Evolutionary conservation across 2,888 invertebrate genomes (phyloP), one percentile per base, ranked within the genome.

Genomic region (Thalpophila matura): DNA sequence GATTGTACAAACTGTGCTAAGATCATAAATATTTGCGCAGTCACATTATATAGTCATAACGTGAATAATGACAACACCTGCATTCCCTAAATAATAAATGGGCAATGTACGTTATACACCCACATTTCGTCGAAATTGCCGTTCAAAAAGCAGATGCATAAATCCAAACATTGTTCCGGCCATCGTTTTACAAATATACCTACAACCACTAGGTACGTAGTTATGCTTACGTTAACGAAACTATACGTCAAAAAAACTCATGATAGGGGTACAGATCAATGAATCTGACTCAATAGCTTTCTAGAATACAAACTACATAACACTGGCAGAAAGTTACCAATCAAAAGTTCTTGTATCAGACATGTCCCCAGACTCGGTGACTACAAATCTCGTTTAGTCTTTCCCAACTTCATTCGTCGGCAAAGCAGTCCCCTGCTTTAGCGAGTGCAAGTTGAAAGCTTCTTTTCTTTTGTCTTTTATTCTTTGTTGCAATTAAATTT

Each of bases 311-410:
- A 43, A 42, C 31, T 37, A 20, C 9, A 20, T 33, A 51, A 37
- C 49, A 20, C 24, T 35, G 5, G 22, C 37, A 58, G 40, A 73
- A 43, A 58, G 46, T 73, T 58, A 51, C 46, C 59, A 69, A 74
- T 62, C 47, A 69, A 74, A 74, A 74, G 70, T 71, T 61, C 24
- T 64, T 29, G 54, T 60, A 71, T 59, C 68, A 53, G 53, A 42
- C 38, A 40, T 38, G 57, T 65, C 61, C 64, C 68, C 18, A 47
- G 79, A 46, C 59, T 45, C 62, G 0, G 53, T 54, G 54, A 46
- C 54, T 58, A 59, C 73, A 77, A 65, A 72, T 62, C 68, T 79
- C 59, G 53, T 77, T 72, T 55, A 26, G 62, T 72, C 49, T 72
- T 71, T 50, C 37, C 54, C 38, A 72, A 79, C 59, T 76, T 53